These are phyloP conservation scores for Xylophagus ater DNA, from an alignment of 2,888 invertebrate species.

Conservation along the genomic window DNA sequence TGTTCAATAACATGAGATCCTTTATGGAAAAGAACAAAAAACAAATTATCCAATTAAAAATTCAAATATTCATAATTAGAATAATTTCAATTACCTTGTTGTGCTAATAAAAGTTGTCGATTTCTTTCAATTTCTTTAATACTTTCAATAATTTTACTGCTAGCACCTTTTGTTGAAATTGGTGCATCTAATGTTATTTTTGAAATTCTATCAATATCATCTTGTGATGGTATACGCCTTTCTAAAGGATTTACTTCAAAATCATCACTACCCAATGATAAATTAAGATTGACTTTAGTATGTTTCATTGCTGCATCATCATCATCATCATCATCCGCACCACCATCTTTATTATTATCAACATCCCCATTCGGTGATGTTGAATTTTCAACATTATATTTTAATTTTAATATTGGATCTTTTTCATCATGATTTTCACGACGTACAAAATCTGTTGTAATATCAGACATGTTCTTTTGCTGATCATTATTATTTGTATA, in stretches of 20 bases:
- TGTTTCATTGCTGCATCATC: no score
- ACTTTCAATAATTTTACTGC: conserved; percentile 72
- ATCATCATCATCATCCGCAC: no score
- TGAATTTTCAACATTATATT: conserved; percentile 20
- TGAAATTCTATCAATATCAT: conserved; percentile 79
- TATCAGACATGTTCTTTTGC: conserved; percentile 8
- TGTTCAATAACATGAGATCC: conserved; percentile 87
- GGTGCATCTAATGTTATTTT: conserved; percentile 78
- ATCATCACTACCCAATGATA: conserved; percentile 36
- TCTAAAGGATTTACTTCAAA: conserved; percentile 39
- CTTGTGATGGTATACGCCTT: conserved; percentile 57
- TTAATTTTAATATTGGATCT: conserved; percentile 22
- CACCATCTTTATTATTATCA: neutral
- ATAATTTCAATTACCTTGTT: conserved; percentile 57
- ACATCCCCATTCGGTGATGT: conserved; percentile 6
- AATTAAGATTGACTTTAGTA: conserved; percentile 27
- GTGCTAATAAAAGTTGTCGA: conserved; percentile 71
- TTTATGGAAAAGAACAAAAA: conserved; percentile 30
- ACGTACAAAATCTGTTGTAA: conserved; percentile 13
- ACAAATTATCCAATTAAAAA: no score
- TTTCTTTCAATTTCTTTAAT: conserved; percentile 83
- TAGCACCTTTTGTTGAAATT: conserved; percentile 55
- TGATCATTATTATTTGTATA: neutral
- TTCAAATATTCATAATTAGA: conserved; percentile 1
- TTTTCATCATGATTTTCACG: conserved; percentile 15